These are phyloP conservation scores for Ia io DNA, from an alignment of 2,113 vertebrate genomes.

Conservation along the genomic window DNA sequence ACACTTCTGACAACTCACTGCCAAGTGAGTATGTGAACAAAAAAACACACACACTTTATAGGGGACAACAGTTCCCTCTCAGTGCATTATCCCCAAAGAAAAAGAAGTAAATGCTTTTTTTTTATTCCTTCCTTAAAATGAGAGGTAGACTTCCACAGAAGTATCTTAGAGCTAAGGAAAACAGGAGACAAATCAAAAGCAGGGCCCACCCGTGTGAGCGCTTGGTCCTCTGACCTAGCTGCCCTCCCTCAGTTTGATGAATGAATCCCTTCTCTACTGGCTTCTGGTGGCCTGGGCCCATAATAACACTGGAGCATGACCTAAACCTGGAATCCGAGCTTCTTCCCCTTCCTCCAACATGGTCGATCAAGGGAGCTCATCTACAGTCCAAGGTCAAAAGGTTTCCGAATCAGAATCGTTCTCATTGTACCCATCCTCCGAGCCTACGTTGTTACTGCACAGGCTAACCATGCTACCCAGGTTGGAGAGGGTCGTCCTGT, in stretches of 20 bases:
- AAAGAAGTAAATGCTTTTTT: slow-evolving; percentile 72
- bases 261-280: slow-evolving; percentile 55
- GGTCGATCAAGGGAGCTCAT: neutral
- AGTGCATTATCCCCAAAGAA: slow-evolving; percentile 76
- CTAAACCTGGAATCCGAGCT: slow-evolving; percentile 61
- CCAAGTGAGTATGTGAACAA: slow-evolving; percentile 46
- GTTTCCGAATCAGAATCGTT: slow-evolving; percentile 96
- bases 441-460: slow-evolving; percentile 81
- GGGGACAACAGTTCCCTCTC: slow-evolving; percentile 70
- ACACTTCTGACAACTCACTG: slow-evolving; percentile 62
- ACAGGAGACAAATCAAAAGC: slow-evolving; percentile 60
- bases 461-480: slow-evolving; percentile 85
- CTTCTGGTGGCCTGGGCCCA: slow-evolving; percentile 48
- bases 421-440: slow-evolving; percentile 90
- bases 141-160: slow-evolving; percentile 84
- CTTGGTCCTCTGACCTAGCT: slow-evolving; percentile 54
- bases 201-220: slow-evolving; percentile 49
- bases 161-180: slow-evolving; percentile 77
- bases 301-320: slow-evolving; percentile 31
- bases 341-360: slow-evolving; percentile 41
- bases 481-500: slow-evolving; percentile 84
- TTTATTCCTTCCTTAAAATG: slow-evolving; percentile 76
- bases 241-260: slow-evolving; percentile 41
- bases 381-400: slow-evolving; percentile 85
- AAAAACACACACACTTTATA: slow-evolving; percentile 1